A percentile compares a stretch with the other conserved stretches of the same genome.
Evolutionary conservation across 2,888 invertebrate species (phyloP).

Genomic region (Callyntrura guangdongensis): DNA sequence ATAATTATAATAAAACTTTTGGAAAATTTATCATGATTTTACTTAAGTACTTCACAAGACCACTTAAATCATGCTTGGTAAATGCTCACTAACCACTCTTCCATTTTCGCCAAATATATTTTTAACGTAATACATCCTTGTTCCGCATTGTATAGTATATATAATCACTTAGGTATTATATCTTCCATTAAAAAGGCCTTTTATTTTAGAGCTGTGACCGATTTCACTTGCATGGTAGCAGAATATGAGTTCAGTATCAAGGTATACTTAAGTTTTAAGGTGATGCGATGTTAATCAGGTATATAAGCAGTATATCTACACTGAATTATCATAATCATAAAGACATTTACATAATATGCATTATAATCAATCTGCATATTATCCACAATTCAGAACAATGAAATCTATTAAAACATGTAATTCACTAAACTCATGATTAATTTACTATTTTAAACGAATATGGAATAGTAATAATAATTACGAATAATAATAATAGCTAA

Average conservation of each 20-base stretch:
- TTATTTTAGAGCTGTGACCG: not conserved
- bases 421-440: not conserved
- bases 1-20: not conserved
- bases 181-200: too few species aligned
- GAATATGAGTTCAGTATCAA: not conserved
- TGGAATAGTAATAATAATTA: not conserved
- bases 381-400: not conserved
- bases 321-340: not conserved
- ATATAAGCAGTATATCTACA: slow-evolving; percentile 60
- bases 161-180: too few species aligned
- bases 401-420: not conserved
- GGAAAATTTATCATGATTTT: not conserved
- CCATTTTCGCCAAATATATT: not conserved
- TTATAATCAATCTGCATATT: not conserved
- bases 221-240: not conserved
- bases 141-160: not conserved
- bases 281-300: slow-evolving; percentile 59
- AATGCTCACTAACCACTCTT: not conserved
- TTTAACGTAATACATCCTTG: not conserved
- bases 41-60: slow-evolving; percentile 5
- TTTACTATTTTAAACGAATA: not conserved
- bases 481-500: slow-evolving; percentile 15
- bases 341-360: not conserved
- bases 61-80: slow-evolving; percentile 10
- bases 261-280: not conserved